Percentiles rank a stretch among this genome's conserved stretches.
Conservation (phyloP, 2,113 vertebrate genomes). For the Euleptes europaea region DNA sequence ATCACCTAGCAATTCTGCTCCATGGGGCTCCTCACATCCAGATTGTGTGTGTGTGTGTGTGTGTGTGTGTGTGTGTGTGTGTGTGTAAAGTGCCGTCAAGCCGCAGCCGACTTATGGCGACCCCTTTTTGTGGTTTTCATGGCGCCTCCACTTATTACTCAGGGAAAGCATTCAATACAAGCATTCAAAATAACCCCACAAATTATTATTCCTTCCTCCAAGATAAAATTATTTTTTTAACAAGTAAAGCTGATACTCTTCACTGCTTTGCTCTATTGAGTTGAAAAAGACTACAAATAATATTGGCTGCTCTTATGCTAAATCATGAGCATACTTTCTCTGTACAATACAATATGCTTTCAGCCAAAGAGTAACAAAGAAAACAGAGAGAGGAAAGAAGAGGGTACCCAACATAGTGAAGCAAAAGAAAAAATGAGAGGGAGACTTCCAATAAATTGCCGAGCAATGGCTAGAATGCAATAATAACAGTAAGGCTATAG, state of each 20-base stretch:
- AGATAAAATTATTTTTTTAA: background rate
- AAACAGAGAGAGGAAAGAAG: background rate
- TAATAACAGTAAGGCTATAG: background rate
- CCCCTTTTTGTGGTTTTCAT: no score
- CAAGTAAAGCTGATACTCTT: background rate
- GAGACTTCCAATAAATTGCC: background rate
- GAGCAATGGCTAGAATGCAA: background rate
- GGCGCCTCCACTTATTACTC: background rate
- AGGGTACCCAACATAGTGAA: background rate
- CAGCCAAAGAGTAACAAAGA: background rate
- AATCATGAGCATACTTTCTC: background rate
- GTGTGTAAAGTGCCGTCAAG: no score
- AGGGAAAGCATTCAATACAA: background rate
- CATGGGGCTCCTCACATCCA: constrained; percentile 9
- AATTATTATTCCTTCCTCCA: rapidly evolving
- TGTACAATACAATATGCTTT: background rate
- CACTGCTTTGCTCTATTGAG: background rate
- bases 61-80: no score
- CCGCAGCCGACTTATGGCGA: no score
- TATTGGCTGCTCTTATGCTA: background rate
- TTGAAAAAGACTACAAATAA: background rate
- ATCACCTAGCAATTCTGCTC: no score
- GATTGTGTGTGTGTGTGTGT: no score
- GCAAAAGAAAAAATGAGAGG: background rate
- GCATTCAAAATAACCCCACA: background rate